These are phyloP conservation scores for Sylvilagus floridanus DNA, from an alignment of 2,797 vertebrate species.

Conservation along the genomic window DNA sequence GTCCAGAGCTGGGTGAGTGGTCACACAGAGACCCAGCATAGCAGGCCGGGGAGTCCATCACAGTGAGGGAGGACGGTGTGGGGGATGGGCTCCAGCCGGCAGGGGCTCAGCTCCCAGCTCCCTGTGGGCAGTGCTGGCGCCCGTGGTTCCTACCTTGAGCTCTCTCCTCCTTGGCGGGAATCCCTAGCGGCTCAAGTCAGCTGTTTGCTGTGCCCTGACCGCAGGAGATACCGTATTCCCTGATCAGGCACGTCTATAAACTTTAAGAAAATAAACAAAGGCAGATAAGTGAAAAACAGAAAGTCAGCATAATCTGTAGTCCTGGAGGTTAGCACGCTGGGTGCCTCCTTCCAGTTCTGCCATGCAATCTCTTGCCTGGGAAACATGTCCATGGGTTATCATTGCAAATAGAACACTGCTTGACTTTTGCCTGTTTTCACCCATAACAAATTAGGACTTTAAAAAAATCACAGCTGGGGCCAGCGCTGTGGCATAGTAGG, in stretches of 20 bases:
- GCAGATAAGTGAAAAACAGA: not conserved
- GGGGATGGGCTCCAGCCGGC: not conserved
- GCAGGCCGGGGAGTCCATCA: too few species aligned
- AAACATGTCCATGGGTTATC: not conserved
- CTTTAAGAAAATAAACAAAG: not conserved
- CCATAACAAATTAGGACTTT: not conserved
- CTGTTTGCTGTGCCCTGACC: not conserved
- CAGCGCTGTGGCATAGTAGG: too few species aligned
- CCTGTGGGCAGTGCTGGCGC: not conserved
- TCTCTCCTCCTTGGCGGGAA: not conserved
- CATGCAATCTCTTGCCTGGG: not conserved
- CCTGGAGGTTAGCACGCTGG: not conserved
- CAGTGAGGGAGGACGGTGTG: too few species aligned
- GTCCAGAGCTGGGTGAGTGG: not conserved
- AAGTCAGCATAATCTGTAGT: not conserved
- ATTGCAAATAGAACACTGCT: not conserved
- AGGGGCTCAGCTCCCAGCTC: not conserved
- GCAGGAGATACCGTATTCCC: not conserved
- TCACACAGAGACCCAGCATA: not conserved
- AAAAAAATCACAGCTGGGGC: not conserved
- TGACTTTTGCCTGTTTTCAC: not conserved
- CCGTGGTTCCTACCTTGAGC: fast-evolving
- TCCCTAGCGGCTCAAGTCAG: not conserved
- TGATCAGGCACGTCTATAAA: not conserved
- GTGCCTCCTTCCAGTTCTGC: not conserved